A percentile compares a stretch with the other conserved stretches of the same genome.
Evolutionary conservation across 2,113 vertebrate genomes (phyloP).

Genomic region (Hippocampus abdominalis): DNA sequence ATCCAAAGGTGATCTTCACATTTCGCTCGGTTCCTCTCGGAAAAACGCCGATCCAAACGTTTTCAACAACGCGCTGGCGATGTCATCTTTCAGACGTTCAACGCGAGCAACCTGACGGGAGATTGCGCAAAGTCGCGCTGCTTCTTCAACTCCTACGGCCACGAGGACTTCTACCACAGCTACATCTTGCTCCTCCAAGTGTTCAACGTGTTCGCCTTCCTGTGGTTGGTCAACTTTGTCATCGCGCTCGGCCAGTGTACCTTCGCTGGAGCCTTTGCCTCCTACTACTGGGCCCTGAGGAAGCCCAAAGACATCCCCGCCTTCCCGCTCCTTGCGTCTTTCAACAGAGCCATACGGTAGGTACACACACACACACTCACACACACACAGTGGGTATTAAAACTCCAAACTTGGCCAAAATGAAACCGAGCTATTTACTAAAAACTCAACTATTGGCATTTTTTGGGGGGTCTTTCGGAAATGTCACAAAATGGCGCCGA

Average conservation of each 20-base stretch:
- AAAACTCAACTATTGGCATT: no score
- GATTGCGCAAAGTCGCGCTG: conserved; percentile 83
- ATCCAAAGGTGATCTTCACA: conserved; percentile 77
- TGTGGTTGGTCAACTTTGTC: conserved; percentile 93
- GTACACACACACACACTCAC: neutral
- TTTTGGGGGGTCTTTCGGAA: no score
- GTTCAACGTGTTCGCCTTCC: conserved; percentile 86
- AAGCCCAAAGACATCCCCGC: conserved; percentile 88
- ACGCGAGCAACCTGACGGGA: conserved; percentile 77
- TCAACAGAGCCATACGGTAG: conserved; percentile 88
- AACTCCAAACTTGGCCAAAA: no score
- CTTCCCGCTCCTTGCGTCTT: conserved; percentile 84
- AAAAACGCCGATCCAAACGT: no score
- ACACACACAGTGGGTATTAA: no score
- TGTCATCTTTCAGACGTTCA: conserved; percentile 76
- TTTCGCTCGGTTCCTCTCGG: neutral
- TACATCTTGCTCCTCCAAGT: conserved; percentile 86
- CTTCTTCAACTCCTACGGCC: conserved; percentile 89
- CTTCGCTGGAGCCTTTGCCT: conserved; percentile 91
- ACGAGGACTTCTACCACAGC: conserved; percentile 82
- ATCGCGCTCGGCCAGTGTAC: conserved; percentile 92
- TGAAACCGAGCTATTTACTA: no score
- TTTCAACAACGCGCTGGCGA: neutral
- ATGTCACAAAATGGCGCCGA: no score
- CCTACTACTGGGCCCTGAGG: conserved; percentile 91